Percentiles rank a stretch among this genome's conserved stretches.
These are phyloP conservation scores for Pedionomus torquatus DNA, from an alignment of 2,113 vertebrate species.

Conservation along the genomic window DNA sequence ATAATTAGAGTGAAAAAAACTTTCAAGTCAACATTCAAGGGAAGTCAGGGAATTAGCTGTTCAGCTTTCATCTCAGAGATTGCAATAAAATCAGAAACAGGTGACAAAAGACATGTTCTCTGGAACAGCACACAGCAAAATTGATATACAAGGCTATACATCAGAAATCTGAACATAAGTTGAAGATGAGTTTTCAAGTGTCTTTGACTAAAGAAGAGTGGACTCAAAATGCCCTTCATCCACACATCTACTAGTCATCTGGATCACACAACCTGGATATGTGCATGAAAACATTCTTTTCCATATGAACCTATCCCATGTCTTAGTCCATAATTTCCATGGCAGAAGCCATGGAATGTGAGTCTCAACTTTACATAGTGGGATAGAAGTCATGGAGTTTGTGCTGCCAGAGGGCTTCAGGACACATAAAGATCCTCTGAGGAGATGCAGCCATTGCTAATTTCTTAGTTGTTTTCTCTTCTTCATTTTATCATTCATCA, in stretches of 20 bases:
- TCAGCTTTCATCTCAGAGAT: conserved; percentile 10
- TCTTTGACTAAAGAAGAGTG: neutral
- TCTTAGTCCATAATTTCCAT: neutral
- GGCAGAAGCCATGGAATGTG: neutral
- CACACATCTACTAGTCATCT: neutral
- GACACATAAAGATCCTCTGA: neutral
- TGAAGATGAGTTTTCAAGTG: neutral
- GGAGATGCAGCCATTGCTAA: neutral
- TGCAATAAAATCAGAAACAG: conserved; percentile 37
- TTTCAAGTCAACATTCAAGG: neutral
- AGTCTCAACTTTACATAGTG: neutral
- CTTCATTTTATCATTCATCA: neutral
- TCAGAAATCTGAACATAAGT: neutral
- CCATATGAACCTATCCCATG: neutral
- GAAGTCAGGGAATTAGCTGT: neutral
- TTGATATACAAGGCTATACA: neutral
- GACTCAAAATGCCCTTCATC: neutral
- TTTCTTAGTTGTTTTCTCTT: neutral
- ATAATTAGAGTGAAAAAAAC: neutral
- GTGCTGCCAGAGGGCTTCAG: neutral
- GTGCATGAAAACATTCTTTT: neutral
- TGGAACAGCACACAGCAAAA: neutral
- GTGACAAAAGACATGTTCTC: neutral
- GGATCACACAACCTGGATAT: neutral
- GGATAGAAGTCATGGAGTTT: neutral